Percentiles rank a stretch among this genome's conserved stretches.
These are phyloP conservation scores for Rhinolophus sinicus DNA, from an alignment of 2,113 vertebrate species.

Conservation along the genomic window DNA sequence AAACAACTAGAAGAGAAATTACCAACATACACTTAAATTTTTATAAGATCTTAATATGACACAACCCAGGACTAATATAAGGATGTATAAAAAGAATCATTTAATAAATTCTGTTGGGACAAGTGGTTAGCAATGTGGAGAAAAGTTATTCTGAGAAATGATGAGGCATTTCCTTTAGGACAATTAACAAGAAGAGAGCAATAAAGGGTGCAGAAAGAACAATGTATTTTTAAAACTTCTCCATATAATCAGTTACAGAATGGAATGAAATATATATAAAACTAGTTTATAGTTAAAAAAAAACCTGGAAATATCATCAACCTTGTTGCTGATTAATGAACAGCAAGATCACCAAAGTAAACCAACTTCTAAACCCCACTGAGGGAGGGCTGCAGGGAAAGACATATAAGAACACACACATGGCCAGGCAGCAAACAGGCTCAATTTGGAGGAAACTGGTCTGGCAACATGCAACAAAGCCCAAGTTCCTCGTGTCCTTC, in stretches of 20 bases:
- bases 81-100: background rate
- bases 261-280: background rate
- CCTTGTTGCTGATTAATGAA: background rate
- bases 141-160: background rate
- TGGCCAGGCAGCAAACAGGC: background rate
- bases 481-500: background rate
- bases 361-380: background rate
- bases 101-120: background rate
- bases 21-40: background rate
- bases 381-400: background rate
- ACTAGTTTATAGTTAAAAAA: background rate
- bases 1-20: constrained; percentile 35
- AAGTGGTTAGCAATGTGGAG: background rate
- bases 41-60: background rate
- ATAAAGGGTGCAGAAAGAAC: background rate
- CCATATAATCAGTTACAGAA: background rate
- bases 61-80: background rate
- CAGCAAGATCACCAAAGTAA: background rate
- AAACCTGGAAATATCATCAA: background rate
- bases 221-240: background rate
- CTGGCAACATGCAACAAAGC: background rate
- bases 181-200: background rate
- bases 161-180: background rate
- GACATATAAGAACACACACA: background rate
- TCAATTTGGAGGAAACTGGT: background rate